These are phyloP conservation scores for Girardia tigrina DNA, from an alignment of 2,888 invertebrate genomes.

Conservation along the genomic window DNA sequence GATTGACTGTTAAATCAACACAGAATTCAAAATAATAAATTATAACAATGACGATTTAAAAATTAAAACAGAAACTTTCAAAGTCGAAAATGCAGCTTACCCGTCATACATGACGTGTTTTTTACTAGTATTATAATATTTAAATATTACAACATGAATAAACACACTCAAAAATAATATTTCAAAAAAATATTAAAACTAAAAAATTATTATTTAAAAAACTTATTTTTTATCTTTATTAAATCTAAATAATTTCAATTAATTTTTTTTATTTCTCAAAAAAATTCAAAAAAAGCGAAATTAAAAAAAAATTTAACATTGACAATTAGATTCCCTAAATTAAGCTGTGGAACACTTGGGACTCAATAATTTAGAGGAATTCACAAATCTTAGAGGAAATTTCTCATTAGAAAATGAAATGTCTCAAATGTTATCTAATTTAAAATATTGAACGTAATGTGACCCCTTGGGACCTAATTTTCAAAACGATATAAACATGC, in stretches of 20 bases:
- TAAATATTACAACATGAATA: too few species aligned
- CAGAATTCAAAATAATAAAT: too few species aligned
- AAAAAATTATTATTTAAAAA: not conserved
- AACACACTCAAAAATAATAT: not conserved
- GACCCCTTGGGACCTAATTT: not conserved
- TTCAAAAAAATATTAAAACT: not conserved
- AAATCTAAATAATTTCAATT: not conserved
- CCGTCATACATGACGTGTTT: too few species aligned
- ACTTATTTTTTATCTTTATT: not conserved
- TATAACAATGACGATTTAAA: too few species aligned
- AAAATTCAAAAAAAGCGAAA: too few species aligned
- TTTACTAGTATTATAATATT: too few species aligned
- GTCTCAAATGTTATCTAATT: constrained; percentile 23
- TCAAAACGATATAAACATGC: constrained; percentile 15
- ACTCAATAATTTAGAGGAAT: not conserved
- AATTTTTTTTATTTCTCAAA: too few species aligned
- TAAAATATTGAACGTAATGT: constrained; percentile 13
- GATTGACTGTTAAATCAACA: too few species aligned
- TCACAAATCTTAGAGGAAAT: constrained; percentile 15
- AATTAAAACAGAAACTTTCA: too few species aligned
- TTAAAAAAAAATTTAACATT: constrained; percentile 16
- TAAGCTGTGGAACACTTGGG: not conserved
- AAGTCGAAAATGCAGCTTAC: too few species aligned
- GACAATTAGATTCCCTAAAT: constrained; percentile 20
- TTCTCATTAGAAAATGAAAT: constrained; percentile 23